A percentile compares a stretch with the other conserved stretches of the same genome.
These are phyloP conservation scores for Amaurobius ferox DNA, from an alignment of 2,888 invertebrate genomes.

Conservation along the genomic window DNA sequence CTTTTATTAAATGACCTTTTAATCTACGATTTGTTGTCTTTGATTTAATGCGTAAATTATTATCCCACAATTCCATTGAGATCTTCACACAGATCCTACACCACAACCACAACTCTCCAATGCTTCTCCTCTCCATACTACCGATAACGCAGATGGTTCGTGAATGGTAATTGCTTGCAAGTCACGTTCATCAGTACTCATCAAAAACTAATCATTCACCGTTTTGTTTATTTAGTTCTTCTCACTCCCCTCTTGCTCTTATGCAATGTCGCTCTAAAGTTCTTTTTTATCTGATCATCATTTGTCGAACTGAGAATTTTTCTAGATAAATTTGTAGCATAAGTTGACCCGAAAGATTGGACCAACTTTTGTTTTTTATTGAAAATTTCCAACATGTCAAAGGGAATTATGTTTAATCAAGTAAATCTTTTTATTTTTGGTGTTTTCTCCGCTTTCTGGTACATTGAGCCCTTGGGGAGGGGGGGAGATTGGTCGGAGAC, in stretches of 20 bases:
- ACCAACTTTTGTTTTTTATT: background rate
- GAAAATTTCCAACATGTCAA: background rate
- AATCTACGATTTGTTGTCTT: too few relatives aligned
- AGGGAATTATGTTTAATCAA: background rate
- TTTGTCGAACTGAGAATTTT: background rate
- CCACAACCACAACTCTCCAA: background rate
- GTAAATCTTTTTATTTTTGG: background rate
- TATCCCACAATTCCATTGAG: too few relatives aligned
- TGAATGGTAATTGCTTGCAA: conserved; percentile 17
- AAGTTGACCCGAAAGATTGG: background rate
- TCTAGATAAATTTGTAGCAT: background rate
- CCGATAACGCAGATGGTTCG: conserved; percentile 33
- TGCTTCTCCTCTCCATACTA: background rate
- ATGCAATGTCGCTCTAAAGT: conserved; percentile 11
- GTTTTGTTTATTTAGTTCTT: conserved; percentile 14
- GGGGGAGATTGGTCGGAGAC: background rate
- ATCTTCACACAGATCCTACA: too few relatives aligned
- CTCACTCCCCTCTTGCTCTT: background rate
- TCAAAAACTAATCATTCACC: conserved; percentile 55
- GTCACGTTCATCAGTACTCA: conserved; percentile 41
- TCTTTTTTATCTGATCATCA: conserved; percentile 11
- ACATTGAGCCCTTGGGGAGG: background rate
- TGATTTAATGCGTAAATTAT: too few relatives aligned
- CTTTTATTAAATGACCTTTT: too few relatives aligned
- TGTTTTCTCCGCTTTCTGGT: background rate